phyloP scores from a whole-genome alignment of 2,113 vertebrate species.

The Oryzias curvinotus region DNA sequence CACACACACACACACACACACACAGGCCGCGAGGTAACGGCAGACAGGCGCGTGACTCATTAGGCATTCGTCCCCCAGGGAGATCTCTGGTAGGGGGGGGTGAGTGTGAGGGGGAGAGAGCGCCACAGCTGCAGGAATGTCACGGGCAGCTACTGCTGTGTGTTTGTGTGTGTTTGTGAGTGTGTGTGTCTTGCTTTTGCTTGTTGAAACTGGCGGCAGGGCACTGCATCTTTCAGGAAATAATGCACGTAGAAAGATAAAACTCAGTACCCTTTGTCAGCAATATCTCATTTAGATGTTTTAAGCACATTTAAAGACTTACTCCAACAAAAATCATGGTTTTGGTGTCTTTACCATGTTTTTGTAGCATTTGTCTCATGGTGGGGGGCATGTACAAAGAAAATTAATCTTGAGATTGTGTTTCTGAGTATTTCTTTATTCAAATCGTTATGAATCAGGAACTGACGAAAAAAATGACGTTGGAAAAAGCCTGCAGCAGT shows the following conservation, averaged over 20 bases:
- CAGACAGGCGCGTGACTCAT: constrained; percentile 86
- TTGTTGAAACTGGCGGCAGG: constrained; percentile 68
- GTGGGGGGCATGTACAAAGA: too few relatives aligned
- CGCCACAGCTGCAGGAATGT: constrained; percentile 83
- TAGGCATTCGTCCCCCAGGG: constrained; percentile 83
- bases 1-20: constrained; percentile 60
- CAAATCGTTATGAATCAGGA: too few relatives aligned
- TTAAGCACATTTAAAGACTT: constrained; percentile 46
- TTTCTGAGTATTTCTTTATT: too few relatives aligned
- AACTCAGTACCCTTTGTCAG: constrained; percentile 56
- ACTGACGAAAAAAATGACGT: too few relatives aligned
- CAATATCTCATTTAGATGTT: constrained; percentile 64
- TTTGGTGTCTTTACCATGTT: too few relatives aligned
- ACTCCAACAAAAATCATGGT: too few relatives aligned
- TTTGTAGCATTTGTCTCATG: too few relatives aligned
- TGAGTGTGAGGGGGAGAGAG: constrained; percentile 71
- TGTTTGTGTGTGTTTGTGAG: constrained; percentile 46
- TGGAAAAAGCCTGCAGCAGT: too few relatives aligned
- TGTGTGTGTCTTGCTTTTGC: constrained; percentile 42
- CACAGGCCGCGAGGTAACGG: constrained; percentile 77
- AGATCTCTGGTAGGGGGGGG: constrained; percentile 72
- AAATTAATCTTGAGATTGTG: too few relatives aligned
- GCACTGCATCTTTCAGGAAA: constrained; percentile 77
- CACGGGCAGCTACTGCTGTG: constrained; percentile 75
- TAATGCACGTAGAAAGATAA: constrained; percentile 59